Conservation (phyloP, 1,140 invertebrate species). For the Hormaphis cornu region DNA sequence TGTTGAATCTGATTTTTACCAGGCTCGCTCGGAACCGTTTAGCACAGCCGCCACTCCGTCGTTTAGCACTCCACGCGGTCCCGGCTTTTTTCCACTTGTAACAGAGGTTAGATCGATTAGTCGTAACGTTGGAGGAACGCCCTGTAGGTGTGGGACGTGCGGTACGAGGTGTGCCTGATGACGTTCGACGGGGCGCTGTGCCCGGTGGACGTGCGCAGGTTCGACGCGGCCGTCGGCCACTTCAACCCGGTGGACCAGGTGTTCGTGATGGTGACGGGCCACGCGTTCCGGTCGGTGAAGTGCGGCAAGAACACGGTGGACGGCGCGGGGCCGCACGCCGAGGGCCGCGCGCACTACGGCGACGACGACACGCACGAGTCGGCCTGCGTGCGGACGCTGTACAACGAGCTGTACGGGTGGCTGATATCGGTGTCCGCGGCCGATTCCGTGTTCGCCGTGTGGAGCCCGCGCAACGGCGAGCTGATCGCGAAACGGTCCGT, state of each 20-base stretch:
- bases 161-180: neutral
- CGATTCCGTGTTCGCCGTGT: neutral
- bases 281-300: neutral
- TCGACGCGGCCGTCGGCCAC: neutral
- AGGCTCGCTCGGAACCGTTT: too few species aligned
- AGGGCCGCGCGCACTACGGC: neutral
- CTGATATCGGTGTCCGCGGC: neutral
- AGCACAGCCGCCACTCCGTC: too few species aligned
- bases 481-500: slow-evolving; percentile 53
- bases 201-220: neutral
- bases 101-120: too few species aligned
- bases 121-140: too few species aligned
- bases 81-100: too few species aligned
- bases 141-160: slow-evolving; percentile 1
- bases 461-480: slow-evolving; percentile 41
- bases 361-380: neutral
- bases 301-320: neutral
- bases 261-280: neutral
- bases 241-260: neutral
- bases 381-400: neutral
- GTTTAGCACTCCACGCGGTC: too few species aligned
- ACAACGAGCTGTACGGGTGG: neutral
- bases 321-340: neutral
- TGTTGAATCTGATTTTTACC: too few species aligned
- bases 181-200: neutral